Evolutionary conservation across 2,888 invertebrate species (phyloP), one percentile per base, ranked within the genome.

Genomic region (Achlya flavicornis): DNA sequence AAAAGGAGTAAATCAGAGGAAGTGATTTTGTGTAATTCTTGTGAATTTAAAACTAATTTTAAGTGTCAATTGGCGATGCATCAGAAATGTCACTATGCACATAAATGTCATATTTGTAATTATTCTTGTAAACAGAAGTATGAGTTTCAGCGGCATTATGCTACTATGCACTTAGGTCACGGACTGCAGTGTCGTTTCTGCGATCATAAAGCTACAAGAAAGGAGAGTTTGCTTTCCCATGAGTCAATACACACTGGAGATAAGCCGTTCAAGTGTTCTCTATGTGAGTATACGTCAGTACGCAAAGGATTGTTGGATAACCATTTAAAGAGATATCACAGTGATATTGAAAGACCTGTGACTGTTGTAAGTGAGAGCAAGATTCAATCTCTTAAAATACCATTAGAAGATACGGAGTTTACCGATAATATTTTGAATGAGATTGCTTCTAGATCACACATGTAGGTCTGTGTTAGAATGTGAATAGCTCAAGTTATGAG

Each of bases 61-160:
- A 91, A 89, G 75, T 92, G 91, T 57, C 81, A 86, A 19, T 80
- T 76, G 16, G 80, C 75, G 0, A 77, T 82, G 69, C 91, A 92
- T 67, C 87, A 87, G n/a, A 89, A 87, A 68, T 67, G 68, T 0
- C 91, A 91, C 57, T 83, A 87, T 12, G 73, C 77, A 0, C 82
- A 78, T 57, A 88, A 88, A 66, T 92, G 91, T 48, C 76, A 70
- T 0, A 58, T 75, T 0, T 92, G 91, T 53, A 71, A 71, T 0
- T 88, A 87, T 32, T 74, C 84, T 0, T 88, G 87, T 26, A 85
- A 80, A 26, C 81, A 84, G 1, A 90, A 87, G 48, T 85, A 87
- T 61, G 89, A 89, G 4, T 73, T 91, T 1, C 84, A 87, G 2
- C 83, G 80, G 4, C 91, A 92, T 69, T 84, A 80, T 1, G 74